Base-by-base conservation (phyloP, 2,888 invertebrate species). In the Homarus gammarus region DNA sequence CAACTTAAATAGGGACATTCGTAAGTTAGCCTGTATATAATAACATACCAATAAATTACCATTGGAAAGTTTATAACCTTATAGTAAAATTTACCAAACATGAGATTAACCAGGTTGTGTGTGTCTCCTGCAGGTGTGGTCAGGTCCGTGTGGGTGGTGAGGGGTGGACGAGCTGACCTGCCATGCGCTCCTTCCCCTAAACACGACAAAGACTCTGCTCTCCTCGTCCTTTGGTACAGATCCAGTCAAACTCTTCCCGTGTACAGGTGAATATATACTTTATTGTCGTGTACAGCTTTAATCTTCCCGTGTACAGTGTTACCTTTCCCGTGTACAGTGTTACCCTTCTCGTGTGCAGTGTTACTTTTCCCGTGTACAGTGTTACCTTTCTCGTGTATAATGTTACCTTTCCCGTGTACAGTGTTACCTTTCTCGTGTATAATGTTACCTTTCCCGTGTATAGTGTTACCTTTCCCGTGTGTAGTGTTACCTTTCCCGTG, bases 191-290 rank as follows among this genome's bases (percentile, higher is more conserved):
- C 84, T 2, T 75, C 84, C 2, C 85, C 84, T 27, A 88, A 87
- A 64, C 72, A 77, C n/a, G 38, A 77, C 1, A 51, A 84, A 1
- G 90, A 91, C 49, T 61, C 87, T 10, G 84, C 90, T 18, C 70
- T 84, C 40, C 56, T 91, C 77, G 87, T 91, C 15, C 85, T 91
- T 12, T 91, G 90, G 90, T 91, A 91, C 85, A 73, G 84, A 6
- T 85, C 70, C 61, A 88, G 88, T 33, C 73, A 88, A 70, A 91
- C 87, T 33, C 68, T 84, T 1, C 88, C 90, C 31, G 88, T 91
- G 18, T 91, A 91, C 90, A 91, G 90, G 90, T 91, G 6, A 82
- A 81, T 77, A 10, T n/a, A 38, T 18, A 0, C 40, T 1, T 49
- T n/a, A 1, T 12, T n/a, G 18, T 8, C 31, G 15, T 15, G 5